These are phyloP conservation scores for Amazona vittata DNA, from an alignment of 2,113 vertebrate genomes.

Conservation along the genomic window DNA sequence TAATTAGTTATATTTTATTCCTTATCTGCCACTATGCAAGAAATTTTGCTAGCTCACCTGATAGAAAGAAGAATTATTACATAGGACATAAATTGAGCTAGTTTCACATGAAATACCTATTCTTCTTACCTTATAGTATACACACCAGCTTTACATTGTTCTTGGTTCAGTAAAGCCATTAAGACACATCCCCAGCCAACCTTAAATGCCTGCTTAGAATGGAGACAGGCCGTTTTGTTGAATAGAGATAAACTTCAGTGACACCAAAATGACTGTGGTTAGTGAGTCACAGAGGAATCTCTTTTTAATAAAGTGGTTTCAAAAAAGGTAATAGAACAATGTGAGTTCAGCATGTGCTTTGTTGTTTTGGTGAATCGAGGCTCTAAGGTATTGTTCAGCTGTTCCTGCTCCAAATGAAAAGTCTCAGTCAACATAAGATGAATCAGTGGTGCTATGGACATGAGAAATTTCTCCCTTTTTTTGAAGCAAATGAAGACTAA, in stretches of 20 bases:
- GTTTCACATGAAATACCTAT: neutral
- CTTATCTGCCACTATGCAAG: neutral
- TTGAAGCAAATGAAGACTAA: neutral
- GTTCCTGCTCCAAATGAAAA: neutral
- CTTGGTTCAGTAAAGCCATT: neutral
- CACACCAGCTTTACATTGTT: neutral
- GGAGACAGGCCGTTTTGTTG: neutral
- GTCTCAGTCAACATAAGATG: neutral
- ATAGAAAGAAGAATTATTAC: neutral
- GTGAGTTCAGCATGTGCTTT: neutral
- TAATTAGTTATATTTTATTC: constrained; percentile 20
- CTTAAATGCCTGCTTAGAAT: neutral
- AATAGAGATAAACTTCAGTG: constrained; percentile 19
- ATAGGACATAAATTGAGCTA: neutral
- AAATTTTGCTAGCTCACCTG: neutral
- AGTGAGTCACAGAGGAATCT: constrained; percentile 25
- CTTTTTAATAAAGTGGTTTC: constrained; percentile 20
- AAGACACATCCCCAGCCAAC: neutral
- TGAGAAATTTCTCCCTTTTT: neutral
- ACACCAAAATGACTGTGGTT: neutral
- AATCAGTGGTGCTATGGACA: neutral
- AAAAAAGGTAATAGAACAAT: neutral
- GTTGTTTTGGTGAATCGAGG: neutral
- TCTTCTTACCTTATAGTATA: neutral
- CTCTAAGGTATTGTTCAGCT: neutral